Conservation (phyloP, 2,888 invertebrate species). For the Drosophila setosimentum region DNA sequence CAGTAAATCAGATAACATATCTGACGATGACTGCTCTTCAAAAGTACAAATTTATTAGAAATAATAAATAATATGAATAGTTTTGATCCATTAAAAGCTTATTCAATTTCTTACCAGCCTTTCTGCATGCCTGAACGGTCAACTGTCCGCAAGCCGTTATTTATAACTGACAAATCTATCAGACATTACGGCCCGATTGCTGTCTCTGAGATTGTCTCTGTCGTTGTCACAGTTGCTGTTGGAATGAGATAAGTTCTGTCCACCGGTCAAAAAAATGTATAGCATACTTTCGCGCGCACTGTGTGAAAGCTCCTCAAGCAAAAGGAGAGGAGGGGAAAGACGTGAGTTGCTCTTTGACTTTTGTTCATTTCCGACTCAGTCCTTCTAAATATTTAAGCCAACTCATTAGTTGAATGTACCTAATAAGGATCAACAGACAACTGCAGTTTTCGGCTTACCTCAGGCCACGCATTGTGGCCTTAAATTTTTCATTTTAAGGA, state of each 20-base stretch:
- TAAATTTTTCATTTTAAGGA: conserved; percentile 29
- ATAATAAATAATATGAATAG: not conserved
- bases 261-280: conserved; percentile 51
- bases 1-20: not conserved
- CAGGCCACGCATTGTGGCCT: conserved; percentile 46
- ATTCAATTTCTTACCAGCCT: not conserved
- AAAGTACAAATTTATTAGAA: not conserved
- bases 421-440: conserved; percentile 4
- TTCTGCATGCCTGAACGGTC: too few species aligned
- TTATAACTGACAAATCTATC: conserved; percentile 49
- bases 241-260: conserved; percentile 44
- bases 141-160: conserved; percentile 39
- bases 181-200: conserved; percentile 44
- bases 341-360: not conserved
- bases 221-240: conserved; percentile 7
- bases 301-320: not conserved
- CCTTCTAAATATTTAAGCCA: conserved; percentile 56
- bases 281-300: conserved; percentile 46
- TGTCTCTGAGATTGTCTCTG: conserved; percentile 1
- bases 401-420: conserved; percentile 59
- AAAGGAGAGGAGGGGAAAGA: not conserved
- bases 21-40: not conserved
- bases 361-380: conserved; percentile 23
- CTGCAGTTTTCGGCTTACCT: not conserved
- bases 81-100: not conserved